Conservation (phyloP, 1,140 invertebrate genomes). For the Brachionus angularis region DNA sequence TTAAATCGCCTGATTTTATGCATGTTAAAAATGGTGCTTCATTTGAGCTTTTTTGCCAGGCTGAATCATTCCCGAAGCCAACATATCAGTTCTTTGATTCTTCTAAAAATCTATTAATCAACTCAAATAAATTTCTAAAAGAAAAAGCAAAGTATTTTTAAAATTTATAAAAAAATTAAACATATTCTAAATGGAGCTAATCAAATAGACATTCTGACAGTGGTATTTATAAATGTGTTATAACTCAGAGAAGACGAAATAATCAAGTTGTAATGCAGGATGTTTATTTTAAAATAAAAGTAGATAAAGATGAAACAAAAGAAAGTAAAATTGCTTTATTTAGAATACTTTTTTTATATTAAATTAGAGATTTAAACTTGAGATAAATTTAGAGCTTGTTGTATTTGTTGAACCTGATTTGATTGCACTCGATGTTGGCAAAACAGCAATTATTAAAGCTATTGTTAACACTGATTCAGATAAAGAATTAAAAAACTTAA, state of each 20-base stretch:
- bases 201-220: no score
- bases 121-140: background rate
- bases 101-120: background rate
- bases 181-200: no score
- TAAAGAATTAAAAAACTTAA: background rate
- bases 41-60: slow-evolving; percentile 2
- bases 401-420: background rate
- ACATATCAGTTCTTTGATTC: background rate
- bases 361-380: background rate
- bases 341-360: background rate
- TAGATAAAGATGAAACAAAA: background rate
- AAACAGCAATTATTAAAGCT: slow-evolving; percentile 18
- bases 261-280: background rate
- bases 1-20: background rate
- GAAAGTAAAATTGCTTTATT: background rate
- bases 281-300: slow-evolving; percentile 9
- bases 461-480: background rate
- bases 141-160: no score
- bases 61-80: slow-evolving; percentile 25
- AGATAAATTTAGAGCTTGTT: background rate
- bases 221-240: slow-evolving; percentile 32
- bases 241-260: background rate
- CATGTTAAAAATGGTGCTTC: background rate
- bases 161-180: no score
- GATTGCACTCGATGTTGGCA: background rate